Evolutionary conservation across 2,113 vertebrate species (phyloP).

Genomic region (Phalacrocorax pelagicus): DNA sequence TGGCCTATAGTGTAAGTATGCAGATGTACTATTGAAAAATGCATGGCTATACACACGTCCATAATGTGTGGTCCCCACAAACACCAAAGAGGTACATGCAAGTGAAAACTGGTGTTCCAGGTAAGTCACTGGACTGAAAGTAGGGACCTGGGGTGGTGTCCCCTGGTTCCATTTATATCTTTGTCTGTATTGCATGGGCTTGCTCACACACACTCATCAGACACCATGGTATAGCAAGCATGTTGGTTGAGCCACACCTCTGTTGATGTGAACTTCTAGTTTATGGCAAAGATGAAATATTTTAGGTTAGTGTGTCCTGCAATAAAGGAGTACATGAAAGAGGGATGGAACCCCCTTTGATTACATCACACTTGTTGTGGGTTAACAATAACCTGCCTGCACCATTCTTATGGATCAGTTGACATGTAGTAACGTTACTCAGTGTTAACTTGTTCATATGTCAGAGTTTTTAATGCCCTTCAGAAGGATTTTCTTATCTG

Average conservation of each 20-base stretch:
- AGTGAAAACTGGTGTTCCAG: neutral
- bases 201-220: neutral
- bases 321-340: neutral
- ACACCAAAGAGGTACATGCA: neutral
- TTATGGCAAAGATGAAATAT: neutral
- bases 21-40: neutral
- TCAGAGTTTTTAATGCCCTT: neutral
- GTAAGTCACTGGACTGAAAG: neutral
- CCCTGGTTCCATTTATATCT: neutral
- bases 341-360: neutral
- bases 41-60: neutral
- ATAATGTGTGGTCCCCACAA: neutral
- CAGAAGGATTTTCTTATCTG: neutral
- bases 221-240: neutral
- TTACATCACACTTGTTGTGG: neutral
- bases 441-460: neutral
- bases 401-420: rapidly evolving
- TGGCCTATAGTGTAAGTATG: slow-evolving; percentile 86
- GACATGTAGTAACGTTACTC: neutral
- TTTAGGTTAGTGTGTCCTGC: neutral
- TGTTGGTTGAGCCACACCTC: neutral
- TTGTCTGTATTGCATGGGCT: neutral
- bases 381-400: neutral
- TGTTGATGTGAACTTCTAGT: neutral
- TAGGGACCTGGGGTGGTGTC: neutral